These are phyloP conservation scores for Ametastegia equiseti DNA, from an alignment of 2,888 invertebrate genomes.

Conservation along the genomic window DNA sequence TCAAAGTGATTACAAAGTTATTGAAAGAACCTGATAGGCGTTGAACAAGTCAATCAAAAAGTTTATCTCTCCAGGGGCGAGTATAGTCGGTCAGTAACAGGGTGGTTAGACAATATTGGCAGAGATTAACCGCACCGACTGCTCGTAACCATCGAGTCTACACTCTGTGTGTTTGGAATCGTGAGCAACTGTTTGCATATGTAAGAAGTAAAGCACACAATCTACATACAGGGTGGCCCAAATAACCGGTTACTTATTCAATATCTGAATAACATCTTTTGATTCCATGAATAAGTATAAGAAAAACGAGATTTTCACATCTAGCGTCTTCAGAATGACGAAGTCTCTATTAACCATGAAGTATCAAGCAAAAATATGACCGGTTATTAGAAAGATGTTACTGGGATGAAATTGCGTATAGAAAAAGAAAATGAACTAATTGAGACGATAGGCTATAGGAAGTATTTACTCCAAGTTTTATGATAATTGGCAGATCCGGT, in stretches of 20 bases:
- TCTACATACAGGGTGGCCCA: neutral
- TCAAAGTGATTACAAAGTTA: neutral
- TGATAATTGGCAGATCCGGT: neutral
- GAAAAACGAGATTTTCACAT: neutral
- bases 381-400: neutral
- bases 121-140: neutral
- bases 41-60: neutral
- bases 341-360: too few relatives aligned
- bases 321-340: neutral
- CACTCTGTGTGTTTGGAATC: neutral
- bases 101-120: neutral
- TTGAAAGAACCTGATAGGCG: neutral
- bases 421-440: neutral
- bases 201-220: constrained; percentile 3
- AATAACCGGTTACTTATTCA: neutral
- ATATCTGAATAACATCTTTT: neutral
- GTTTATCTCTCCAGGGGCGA: neutral
- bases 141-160: neutral
- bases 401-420: neutral
- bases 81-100: neutral
- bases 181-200: neutral
- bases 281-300: neutral
- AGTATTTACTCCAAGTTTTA: neutral
- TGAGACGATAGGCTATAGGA: too few relatives aligned
- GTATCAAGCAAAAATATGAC: neutral